Evolutionary conservation across 2,888 invertebrate species (phyloP), one percentile per base, ranked within the genome.

Genomic region (Perdita meconis): DNA sequence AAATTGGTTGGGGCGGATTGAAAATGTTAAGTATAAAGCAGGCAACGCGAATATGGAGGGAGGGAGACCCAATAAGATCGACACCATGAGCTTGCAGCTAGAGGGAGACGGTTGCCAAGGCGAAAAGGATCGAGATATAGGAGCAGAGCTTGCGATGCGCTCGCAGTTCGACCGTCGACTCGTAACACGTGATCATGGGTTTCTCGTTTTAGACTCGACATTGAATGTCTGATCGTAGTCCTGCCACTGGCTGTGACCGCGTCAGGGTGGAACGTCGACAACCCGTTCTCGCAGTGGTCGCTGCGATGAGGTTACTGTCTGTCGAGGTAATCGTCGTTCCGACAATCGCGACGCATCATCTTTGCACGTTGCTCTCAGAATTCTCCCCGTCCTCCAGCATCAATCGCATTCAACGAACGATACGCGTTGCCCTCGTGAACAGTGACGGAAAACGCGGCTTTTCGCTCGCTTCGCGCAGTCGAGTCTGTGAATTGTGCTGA

Each of bases 171-270:
- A 74, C 47, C 56, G 50, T 68, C 68, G 68, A 22, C 47, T 70
- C 72, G 73, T 67, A 70, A 63, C 83, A 84, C 84, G 83, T 84
- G 84, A 84, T 82, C 71, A 79, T 70, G 77, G 78, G 59, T 72
- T 68, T 80, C 83, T 80, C 73, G 68, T 83, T 82, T 80, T 80
- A 80, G 81, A 81, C 66, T 24, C 80, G 74, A 71, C 80, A 74
- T 80, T 74, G 77, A 80, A 77, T 81, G 50, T 26, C 44, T 30
- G 42, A 71, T 72, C 51, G 68, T 80, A 75, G 77, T 80, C 77
- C 70, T 66, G 65, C 61, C 78, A 61, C 61, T 57, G 71, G 42
- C 44, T 47, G 26, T 57, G 68, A 67, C 55, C 67, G 68, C 77
- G 26, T 24, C 38, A 38, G 64, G 51, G 53, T 72, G 64, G 68